Conservation (phyloP, 2,888 invertebrate species). For the Ypsolopha scabrella region DNA sequence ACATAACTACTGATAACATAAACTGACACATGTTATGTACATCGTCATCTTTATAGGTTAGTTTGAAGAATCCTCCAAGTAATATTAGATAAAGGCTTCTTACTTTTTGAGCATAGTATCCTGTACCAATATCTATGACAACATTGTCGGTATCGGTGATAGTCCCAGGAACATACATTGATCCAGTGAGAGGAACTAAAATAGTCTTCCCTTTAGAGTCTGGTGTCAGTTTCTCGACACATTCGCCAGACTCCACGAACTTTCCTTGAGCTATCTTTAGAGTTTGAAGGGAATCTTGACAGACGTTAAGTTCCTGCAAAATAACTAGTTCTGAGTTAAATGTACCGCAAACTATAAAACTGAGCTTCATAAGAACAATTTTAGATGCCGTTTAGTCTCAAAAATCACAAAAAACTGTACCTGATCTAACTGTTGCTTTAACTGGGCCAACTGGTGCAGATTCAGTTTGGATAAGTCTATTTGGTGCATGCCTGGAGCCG, state of each 20-base stretch:
- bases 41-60: too few species aligned
- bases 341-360: too few species aligned
- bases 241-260: conserved; percentile 89
- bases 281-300: conserved; percentile 90
- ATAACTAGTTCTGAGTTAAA: conserved; percentile 1
- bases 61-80: too few species aligned
- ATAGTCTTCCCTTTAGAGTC: conserved; percentile 85
- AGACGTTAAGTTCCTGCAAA: conserved; percentile 84
- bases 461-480: conserved; percentile 85
- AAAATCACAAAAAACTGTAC: conserved; percentile 37
- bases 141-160: conserved; percentile 88
- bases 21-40: not conserved
- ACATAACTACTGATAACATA: conserved; percentile 3
- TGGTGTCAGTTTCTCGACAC: conserved; percentile 82
- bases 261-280: conserved; percentile 92
- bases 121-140: conserved; percentile 96
- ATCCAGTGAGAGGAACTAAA: conserved; percentile 94
- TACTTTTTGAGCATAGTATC: conserved; percentile 96
- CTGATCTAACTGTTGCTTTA: conserved; percentile 91
- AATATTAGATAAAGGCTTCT: not conserved
- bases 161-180: conserved; percentile 96
- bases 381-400: too few species aligned
- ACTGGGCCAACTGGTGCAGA: conserved; percentile 83
- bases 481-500: conserved; percentile 77
- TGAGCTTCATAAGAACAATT: too few species aligned